A percentile compares a stretch with the other conserved stretches of the same genome.
phyloP scores from a whole-genome alignment of 2,888 invertebrate genomes.

The Parnassius apollo region DNA sequence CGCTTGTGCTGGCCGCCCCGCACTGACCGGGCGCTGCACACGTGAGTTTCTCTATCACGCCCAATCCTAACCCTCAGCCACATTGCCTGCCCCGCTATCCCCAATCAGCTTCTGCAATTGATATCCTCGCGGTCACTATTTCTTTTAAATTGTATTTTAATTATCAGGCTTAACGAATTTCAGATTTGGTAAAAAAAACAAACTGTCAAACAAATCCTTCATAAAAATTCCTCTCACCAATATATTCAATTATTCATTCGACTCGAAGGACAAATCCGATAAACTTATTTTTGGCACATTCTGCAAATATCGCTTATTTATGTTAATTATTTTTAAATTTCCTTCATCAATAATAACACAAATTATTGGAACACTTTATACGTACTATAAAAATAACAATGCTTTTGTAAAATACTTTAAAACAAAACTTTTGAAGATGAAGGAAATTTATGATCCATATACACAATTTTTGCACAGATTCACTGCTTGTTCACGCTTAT shows the following conservation, averaged over 20 bases:
- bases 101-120: conserved; percentile 6
- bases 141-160: neutral
- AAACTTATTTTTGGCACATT: neutral
- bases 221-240: neutral
- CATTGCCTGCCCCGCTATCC: conserved; percentile 30
- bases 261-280: conserved; percentile 12
- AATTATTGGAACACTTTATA: no score
- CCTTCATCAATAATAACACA: no score
- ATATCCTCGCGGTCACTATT: neutral
- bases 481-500: conserved; percentile 24
- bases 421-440: neutral
- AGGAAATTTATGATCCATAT: conserved; percentile 3
- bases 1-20: conserved; percentile 70
- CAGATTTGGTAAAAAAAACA: no score
- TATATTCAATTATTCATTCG: neutral
- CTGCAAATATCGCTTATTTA: conserved; percentile 8
- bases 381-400: no score
- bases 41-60: conserved; percentile 60
- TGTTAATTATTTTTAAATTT: neutral
- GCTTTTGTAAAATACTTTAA: no score
- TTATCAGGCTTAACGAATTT: neutral
- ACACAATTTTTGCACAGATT: conserved; percentile 8
- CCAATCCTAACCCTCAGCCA: conserved; percentile 32
- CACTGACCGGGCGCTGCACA: conserved; percentile 74
- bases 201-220: no score